A percentile compares a stretch with the other conserved stretches of the same genome.
Evolutionary conservation across 2,113 vertebrate genomes (phyloP).

Genomic region (Vireo altiloquus): DNA sequence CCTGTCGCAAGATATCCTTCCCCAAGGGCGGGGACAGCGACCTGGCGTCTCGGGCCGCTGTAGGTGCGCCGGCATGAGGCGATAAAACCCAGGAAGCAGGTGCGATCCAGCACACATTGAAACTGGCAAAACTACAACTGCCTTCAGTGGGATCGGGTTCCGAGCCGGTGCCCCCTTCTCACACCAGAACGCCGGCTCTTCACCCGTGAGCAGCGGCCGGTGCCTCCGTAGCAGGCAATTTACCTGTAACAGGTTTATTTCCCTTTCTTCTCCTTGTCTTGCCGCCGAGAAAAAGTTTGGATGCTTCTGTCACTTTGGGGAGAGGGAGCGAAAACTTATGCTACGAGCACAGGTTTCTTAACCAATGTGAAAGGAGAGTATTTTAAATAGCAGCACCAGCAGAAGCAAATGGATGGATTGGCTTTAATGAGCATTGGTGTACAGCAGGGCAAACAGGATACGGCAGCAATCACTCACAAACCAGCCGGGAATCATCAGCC

Average conservation of each 20-base stretch:
- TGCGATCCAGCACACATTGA: background rate
- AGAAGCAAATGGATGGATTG: background rate
- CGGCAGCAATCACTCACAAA: conserved; percentile 27
- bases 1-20: background rate
- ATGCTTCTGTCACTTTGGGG: background rate
- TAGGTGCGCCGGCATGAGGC: background rate
- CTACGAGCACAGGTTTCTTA: background rate
- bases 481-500: background rate
- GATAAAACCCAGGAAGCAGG: background rate
- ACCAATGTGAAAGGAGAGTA: background rate
- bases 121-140: background rate
- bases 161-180: background rate
- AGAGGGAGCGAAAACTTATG: background rate
- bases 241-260: background rate
- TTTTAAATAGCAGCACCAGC: background rate
- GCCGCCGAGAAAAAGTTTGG: background rate
- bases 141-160: background rate
- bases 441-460: conserved; percentile 34
- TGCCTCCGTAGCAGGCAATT: background rate
- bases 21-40: background rate
- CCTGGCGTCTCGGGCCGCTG: fast-evolving
- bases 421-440: conserved; percentile 61
- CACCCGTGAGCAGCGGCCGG: background rate
- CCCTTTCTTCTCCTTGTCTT: background rate
- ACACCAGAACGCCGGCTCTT: background rate